These are phyloP conservation scores for Nipponacmea schrenckii DNA, from an alignment of 2,888 invertebrate species.

Conservation along the genomic window DNA sequence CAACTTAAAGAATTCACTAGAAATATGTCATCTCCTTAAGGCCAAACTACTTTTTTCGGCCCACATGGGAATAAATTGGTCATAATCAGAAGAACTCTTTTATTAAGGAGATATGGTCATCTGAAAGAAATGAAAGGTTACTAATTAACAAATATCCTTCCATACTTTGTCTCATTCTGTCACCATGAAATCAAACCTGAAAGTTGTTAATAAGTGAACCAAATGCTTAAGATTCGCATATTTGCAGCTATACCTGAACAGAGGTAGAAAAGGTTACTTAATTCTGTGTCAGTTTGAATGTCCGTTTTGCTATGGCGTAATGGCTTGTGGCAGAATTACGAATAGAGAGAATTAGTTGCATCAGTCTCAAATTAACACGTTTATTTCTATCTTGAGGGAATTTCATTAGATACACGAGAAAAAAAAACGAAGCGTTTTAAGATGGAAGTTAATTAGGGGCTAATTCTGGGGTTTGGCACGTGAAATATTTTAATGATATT, in stretches of 20 bases:
- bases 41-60: too few species aligned
- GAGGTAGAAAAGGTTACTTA: background rate
- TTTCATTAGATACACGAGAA: background rate
- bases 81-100: too few species aligned
- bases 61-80: too few species aligned
- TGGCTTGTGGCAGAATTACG: conserved; percentile 1
- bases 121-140: too few species aligned
- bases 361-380: conserved; percentile 8
- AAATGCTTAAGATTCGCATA: background rate
- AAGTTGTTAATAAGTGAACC: background rate
- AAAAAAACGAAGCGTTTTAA: background rate
- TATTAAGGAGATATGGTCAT: too few species aligned
- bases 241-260: background rate
- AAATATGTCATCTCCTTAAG: too few species aligned
- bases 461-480: background rate
- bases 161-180: too few species aligned
- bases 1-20: too few species aligned
- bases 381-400: background rate
- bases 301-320: background rate
- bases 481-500: conserved; percentile 9
- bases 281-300: background rate
- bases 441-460: conserved; percentile 5
- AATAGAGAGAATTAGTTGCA: conserved; percentile 5
- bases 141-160: too few species aligned
- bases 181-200: too few species aligned